Conservation (phyloP, 2,113 vertebrate species). For the Penelope pileata region DNA sequence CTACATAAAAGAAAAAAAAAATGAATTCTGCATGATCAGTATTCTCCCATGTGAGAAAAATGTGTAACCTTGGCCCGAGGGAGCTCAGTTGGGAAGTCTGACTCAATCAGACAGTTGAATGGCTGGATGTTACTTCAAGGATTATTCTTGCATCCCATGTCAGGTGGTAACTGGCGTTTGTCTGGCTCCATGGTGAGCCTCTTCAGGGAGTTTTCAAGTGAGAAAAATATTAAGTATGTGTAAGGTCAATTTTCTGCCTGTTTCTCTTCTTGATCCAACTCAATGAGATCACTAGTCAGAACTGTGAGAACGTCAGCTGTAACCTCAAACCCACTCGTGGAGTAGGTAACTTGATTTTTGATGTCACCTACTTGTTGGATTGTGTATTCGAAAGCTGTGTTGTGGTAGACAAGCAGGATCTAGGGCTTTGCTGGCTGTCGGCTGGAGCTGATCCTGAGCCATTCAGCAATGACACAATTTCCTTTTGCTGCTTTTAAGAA, state of each 20-base stretch:
- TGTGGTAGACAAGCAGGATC: not conserved
- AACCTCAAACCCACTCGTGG: fast-evolving
- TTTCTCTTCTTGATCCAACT: not conserved
- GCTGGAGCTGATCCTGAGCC: not conserved
- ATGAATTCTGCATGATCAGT: not conserved
- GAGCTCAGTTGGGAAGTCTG: not conserved
- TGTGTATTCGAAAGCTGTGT: not conserved
- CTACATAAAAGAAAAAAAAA: not conserved
- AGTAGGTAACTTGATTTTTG: not conserved
- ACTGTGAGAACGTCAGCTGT: not conserved
- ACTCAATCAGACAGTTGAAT: not conserved
- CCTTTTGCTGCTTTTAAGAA: not conserved
- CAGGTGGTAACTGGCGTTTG: not conserved
- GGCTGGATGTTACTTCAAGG: not conserved
- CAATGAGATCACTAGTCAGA: fast-evolving
- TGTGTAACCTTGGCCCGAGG: not conserved
- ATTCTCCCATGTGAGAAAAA: not conserved
- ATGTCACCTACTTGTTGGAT: not conserved
- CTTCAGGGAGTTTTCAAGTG: not conserved
- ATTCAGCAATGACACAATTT: not conserved
- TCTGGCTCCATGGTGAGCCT: not conserved
- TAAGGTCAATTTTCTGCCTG: not conserved
- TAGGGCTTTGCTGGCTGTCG: not conserved
- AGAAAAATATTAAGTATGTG: not conserved
- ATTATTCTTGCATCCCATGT: not conserved